Evolutionary conservation across 2,797 vertebrate species (phyloP).

Genomic region (Eutrigla gurnardus): DNA sequence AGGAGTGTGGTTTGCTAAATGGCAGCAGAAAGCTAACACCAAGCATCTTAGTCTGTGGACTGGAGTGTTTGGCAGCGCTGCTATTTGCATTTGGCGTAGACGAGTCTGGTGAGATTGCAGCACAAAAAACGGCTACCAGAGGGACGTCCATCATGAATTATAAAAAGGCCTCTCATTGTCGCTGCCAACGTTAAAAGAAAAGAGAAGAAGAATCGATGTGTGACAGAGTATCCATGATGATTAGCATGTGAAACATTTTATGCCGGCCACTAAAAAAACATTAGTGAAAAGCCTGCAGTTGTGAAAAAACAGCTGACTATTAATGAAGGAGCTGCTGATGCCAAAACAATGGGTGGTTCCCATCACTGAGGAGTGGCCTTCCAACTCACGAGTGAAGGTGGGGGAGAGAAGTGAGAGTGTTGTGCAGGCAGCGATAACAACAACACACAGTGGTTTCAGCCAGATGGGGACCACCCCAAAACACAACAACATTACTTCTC

Average conservation of each 20-base stretch:
- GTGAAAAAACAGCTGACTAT: conserved; percentile 1
- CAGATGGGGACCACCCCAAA: conserved; percentile 17
- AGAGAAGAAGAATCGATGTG: conserved; percentile 43
- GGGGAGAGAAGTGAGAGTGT: conserved; percentile 33
- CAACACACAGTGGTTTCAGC: conserved; percentile 13
- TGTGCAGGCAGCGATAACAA: conserved; percentile 28
- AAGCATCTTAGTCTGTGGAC: conserved; percentile 62
- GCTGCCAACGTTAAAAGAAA: conserved; percentile 59
- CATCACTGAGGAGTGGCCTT: conserved; percentile 34
- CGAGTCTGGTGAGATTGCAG: conserved; percentile 59
- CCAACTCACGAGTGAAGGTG: conserved; percentile 51
- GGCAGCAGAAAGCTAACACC: conserved; percentile 69
- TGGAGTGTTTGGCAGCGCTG: conserved; percentile 55
- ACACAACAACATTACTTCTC: conserved; percentile 14
- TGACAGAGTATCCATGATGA: conserved; percentile 58
- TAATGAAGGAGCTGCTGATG: conserved; percentile 32
- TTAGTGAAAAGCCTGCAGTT: conserved; percentile 36
- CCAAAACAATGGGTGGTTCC: conserved; percentile 50
- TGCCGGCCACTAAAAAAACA: conserved; percentile 2
- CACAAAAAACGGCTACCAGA: conserved; percentile 60
- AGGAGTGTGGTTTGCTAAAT: conserved; percentile 52
- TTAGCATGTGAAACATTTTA: conserved; percentile 20
- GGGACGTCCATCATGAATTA: conserved; percentile 76
- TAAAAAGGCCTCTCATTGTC: conserved; percentile 67
- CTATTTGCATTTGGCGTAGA: conserved; percentile 41